These are phyloP conservation scores for Neodiprion fabricii DNA, from an alignment of 1,140 invertebrate species.

Conservation along the genomic window DNA sequence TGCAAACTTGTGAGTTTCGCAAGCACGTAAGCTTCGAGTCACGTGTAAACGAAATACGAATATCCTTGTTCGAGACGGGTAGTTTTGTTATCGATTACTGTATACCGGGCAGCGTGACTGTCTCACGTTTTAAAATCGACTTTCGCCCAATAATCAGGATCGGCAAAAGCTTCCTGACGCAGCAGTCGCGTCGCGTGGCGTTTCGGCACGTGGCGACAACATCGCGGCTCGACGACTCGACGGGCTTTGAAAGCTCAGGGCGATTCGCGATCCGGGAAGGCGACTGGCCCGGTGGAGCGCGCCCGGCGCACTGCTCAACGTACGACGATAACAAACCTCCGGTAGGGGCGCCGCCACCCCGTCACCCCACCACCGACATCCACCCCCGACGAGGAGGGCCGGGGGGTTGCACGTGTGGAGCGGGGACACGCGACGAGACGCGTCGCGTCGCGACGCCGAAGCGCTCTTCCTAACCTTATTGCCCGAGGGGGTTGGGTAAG, in stretches of 20 bases:
- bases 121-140: too few species aligned
- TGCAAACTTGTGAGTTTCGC: too few species aligned
- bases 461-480: background rate
- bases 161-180: too few species aligned
- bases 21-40: too few species aligned
- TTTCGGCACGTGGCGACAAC: background rate
- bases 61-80: too few species aligned
- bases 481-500: background rate
- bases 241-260: background rate
- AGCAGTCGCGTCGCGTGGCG: background rate
- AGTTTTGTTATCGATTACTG: too few species aligned
- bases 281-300: slow-evolving; percentile 32
- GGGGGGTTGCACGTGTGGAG: slow-evolving; percentile 14
- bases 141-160: too few species aligned
- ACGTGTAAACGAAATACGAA: too few species aligned
- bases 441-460: slow-evolving; percentile 14
- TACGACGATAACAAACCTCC: slow-evolving; percentile 6
- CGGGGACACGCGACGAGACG: slow-evolving; percentile 11
- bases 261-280: slow-evolving; percentile 1
- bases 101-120: too few species aligned
- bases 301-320: slow-evolving; percentile 31
- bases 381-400: background rate
- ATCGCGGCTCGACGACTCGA: background rate
- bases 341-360: slow-evolving; percentile 9
- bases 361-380: background rate